phyloP scores from a whole-genome alignment of 2,113 vertebrate species.

The Varanus salvator region DNA sequence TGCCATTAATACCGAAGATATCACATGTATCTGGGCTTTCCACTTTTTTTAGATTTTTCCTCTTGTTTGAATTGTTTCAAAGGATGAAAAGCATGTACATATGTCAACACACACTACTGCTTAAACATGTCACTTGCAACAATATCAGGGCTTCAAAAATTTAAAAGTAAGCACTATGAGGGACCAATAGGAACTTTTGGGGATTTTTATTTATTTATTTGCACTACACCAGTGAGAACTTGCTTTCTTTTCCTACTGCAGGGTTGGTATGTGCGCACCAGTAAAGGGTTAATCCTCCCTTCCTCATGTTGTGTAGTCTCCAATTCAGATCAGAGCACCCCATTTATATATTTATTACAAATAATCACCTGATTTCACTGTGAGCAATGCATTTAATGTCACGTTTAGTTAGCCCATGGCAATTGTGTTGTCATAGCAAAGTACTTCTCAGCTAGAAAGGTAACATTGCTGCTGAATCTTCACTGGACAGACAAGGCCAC shows the following conservation, averaged over 20 bases:
- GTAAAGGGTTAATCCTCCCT: too few relatives aligned
- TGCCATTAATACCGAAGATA: conserved; percentile 37
- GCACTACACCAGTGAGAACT: too few relatives aligned
- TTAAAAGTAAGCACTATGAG: not conserved
- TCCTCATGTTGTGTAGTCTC: too few relatives aligned
- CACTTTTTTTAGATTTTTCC: not conserved
- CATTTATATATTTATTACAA: too few relatives aligned
- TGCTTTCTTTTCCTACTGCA: too few relatives aligned
- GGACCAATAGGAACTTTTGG: not conserved
- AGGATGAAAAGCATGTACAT: conserved; percentile 15
- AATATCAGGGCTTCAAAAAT: not conserved
- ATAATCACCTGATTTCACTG: too few relatives aligned
- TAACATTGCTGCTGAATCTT: not conserved
- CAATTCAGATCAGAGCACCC: too few relatives aligned
- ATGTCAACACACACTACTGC: not conserved
- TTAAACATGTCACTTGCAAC: conserved; percentile 7
- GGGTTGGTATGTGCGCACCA: too few relatives aligned
- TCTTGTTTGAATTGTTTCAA: not conserved
- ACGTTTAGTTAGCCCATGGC: too few relatives aligned
- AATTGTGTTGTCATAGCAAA: not conserved
- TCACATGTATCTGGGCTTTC: not conserved
- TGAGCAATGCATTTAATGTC: too few relatives aligned
- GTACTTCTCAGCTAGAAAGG: not conserved
- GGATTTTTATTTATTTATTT: too few relatives aligned
- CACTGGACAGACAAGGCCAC: not conserved